Conservation (phyloP, 2,797 vertebrate species). For the Gambelia wislizenii region DNA sequence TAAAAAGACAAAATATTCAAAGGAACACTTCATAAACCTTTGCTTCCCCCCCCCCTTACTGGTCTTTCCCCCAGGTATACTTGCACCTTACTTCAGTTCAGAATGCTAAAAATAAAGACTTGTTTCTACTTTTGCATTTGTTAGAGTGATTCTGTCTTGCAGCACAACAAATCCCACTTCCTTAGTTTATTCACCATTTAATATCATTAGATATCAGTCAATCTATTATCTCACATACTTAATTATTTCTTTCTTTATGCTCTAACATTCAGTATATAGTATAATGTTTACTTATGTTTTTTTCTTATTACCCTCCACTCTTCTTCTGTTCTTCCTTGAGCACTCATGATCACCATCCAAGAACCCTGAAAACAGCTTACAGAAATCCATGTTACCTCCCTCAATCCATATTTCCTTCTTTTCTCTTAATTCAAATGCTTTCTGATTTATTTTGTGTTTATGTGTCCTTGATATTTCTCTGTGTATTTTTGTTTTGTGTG, state of each 20-base stretch:
- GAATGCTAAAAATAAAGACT: background rate
- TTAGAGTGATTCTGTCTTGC: constrained; percentile 5
- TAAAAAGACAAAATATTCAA: constrained; percentile 9
- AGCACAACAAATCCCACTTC: constrained; percentile 16
- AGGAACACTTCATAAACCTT: background rate
- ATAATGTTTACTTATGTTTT: background rate
- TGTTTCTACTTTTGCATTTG: background rate
- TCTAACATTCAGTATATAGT: background rate
- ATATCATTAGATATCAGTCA: constrained; percentile 17
- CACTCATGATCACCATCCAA: background rate
- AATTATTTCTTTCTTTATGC: background rate
- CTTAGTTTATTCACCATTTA: background rate
- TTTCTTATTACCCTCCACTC: background rate
- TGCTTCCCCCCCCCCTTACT: background rate
- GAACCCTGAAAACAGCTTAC: constrained; percentile 8
- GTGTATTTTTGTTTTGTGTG: constrained; percentile 2
- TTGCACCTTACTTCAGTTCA: background rate
- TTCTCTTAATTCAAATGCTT: background rate
- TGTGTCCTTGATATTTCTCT: background rate
- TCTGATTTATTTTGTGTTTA: rapidly evolving
- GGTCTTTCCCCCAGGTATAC: too few species aligned
- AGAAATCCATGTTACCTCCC: background rate
- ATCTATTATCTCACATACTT: constrained; percentile 7
- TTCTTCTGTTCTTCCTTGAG: background rate
- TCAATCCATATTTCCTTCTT: background rate